These are phyloP conservation scores for Sternarchorhynchus goeldii DNA, from an alignment of 2,797 vertebrate species.

Conservation along the genomic window DNA sequence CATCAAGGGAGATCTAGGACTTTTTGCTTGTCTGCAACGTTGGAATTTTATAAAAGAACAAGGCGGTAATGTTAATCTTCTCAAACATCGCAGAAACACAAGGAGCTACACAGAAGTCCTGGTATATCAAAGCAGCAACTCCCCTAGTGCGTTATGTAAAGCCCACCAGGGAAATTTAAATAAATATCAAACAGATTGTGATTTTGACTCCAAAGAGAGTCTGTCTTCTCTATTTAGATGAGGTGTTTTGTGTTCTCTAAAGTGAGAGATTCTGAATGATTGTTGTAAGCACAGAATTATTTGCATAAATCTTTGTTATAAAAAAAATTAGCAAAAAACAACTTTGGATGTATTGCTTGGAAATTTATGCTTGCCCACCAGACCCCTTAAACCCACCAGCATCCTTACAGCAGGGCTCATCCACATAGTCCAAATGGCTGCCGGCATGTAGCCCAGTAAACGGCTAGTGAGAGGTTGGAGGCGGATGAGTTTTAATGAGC, in stretches of 20 bases:
- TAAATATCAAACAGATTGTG: slow-evolving; percentile 12
- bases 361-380: slow-evolving; percentile 14
- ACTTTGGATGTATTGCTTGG: slow-evolving; percentile 5
- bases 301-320: background rate
- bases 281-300: background rate
- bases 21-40: slow-evolving; percentile 10
- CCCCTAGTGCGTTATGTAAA: slow-evolving; percentile 36
- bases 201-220: slow-evolving; percentile 24
- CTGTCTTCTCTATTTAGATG: slow-evolving; percentile 19
- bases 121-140: slow-evolving; percentile 36
- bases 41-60: slow-evolving; percentile 37
- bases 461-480: too few species aligned
- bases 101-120: slow-evolving; percentile 33
- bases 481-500: slow-evolving; percentile 49
- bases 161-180: slow-evolving; percentile 28
- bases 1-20: slow-evolving; percentile 6
- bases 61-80: slow-evolving; percentile 25
- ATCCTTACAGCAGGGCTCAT: slow-evolving; percentile 20
- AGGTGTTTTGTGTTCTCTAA: slow-evolving; percentile 28
- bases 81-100: slow-evolving; percentile 24
- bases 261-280: background rate
- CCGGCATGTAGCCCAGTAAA: too few species aligned
- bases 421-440: too few species aligned
- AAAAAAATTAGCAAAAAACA: background rate
- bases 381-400: slow-evolving; percentile 20